These are phyloP conservation scores for Ceratosolen fusciceps DNA, from an alignment of 1,140 invertebrate genomes.

Conservation along the genomic window DNA sequence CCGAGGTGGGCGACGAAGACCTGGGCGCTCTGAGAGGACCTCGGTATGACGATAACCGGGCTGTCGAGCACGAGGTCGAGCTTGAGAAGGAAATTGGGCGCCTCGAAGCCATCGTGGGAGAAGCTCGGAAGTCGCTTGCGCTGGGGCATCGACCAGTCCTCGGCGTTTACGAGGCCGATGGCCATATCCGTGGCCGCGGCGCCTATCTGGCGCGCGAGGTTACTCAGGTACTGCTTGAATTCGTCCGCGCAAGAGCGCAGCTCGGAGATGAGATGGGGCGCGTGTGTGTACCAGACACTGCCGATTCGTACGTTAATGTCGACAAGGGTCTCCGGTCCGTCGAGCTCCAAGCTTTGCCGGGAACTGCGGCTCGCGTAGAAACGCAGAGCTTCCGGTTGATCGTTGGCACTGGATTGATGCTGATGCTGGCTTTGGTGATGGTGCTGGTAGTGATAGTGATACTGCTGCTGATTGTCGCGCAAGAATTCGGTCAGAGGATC, in stretches of 20 bases:
- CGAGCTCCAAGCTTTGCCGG: conserved; percentile 52
- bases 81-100: conserved; percentile 63
- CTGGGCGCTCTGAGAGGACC: conserved; percentile 81
- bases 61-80: conserved; percentile 87
- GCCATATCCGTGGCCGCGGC: conserved; percentile 95
- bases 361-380: conserved; percentile 63
- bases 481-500: conserved; percentile 76
- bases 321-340: conserved; percentile 59
- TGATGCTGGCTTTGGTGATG: conserved; percentile 56
- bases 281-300: conserved; percentile 94
- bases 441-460: conserved; percentile 49
- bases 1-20: conserved; percentile 95
- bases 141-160: conserved; percentile 66
- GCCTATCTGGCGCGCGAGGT: conserved; percentile 86
- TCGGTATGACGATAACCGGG: conserved; percentile 90
- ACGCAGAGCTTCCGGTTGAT: conserved; percentile 63
- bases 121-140: conserved; percentile 65
- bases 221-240: conserved; percentile 80
- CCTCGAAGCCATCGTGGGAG: conserved; percentile 56
- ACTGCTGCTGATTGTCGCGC: not conserved
- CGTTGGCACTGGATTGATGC: conserved; percentile 37
- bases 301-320: conserved; percentile 82
- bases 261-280: conserved; percentile 87
- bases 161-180: conserved; percentile 86
- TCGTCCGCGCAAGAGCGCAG: conserved; percentile 82